Evolutionary conservation across 2,888 invertebrate species (phyloP).

Genomic region (Campopleginae sp.): DNA sequence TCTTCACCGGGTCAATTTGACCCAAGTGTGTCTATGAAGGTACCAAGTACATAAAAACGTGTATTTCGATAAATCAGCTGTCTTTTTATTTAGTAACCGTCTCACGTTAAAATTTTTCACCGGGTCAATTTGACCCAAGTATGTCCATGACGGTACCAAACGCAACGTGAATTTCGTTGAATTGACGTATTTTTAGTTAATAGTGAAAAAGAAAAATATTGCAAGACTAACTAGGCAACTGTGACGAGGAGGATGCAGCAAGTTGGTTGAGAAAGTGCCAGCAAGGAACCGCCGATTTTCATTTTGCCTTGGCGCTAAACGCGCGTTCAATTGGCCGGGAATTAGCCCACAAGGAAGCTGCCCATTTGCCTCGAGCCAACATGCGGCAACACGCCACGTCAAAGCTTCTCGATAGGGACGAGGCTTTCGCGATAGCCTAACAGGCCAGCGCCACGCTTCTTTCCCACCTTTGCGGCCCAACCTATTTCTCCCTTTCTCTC

Average conservation of each 20-base stretch:
- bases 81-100: not conserved
- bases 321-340: conserved; percentile 70
- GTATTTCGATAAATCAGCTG: not conserved
- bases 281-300: conserved; percentile 70
- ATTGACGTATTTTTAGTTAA: not conserved
- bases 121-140: too few relatives aligned
- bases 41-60: not conserved
- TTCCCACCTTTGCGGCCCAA: conserved; percentile 62
- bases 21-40: too few relatives aligned
- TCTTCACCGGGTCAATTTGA: too few relatives aligned
- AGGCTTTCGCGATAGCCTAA: conserved; percentile 56
- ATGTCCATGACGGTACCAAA: too few relatives aligned
- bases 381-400: conserved; percentile 68
- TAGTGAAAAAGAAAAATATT: not conserved
- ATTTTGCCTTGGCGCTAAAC: conserved; percentile 67
- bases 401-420: conserved; percentile 57
- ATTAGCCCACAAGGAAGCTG: conserved; percentile 73
- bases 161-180: not conserved
- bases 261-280: conserved; percentile 55
- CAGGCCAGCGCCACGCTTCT: conserved; percentile 71
- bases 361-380: conserved; percentile 73
- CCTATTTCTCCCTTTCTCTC: conserved; percentile 26
- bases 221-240: conserved; percentile 52
- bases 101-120: too few relatives aligned
- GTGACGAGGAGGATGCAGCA: conserved; percentile 46